These are phyloP conservation scores for Camelus dromedarius DNA, from an alignment of 2,113 vertebrate genomes.

Conservation along the genomic window DNA sequence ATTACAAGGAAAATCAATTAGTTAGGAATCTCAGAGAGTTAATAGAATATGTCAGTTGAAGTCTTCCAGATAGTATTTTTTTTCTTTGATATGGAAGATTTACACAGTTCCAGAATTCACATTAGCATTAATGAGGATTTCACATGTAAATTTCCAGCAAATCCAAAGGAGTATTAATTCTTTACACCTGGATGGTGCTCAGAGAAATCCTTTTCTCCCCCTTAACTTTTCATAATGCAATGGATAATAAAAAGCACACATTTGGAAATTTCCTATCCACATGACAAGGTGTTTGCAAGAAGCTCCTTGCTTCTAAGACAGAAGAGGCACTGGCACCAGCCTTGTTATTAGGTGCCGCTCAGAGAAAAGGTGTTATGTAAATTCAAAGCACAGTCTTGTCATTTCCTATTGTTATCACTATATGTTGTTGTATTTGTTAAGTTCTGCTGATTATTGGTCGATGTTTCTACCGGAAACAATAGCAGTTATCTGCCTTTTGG, in stretches of 20 bases:
- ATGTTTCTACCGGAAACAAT: conserved; percentile 47
- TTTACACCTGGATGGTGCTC: conserved; percentile 67
- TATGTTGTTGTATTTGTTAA: conserved; percentile 61
- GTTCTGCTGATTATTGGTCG: conserved; percentile 60
- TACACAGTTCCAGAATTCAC: conserved; percentile 59
- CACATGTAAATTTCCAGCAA: conserved; percentile 76
- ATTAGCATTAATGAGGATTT: conserved; percentile 80
- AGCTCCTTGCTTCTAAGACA: conserved; percentile 22
- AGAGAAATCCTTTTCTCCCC: background rate
- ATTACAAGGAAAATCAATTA: conserved; percentile 71
- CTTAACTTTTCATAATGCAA: conserved; percentile 35
- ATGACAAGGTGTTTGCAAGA: conserved; percentile 65
- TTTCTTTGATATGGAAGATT: conserved; percentile 38
- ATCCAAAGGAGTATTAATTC: conserved; percentile 72
- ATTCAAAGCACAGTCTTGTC: conserved; percentile 56
- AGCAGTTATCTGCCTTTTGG: conserved; percentile 49
- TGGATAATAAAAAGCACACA: conserved; percentile 52
- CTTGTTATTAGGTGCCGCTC: conserved; percentile 47
- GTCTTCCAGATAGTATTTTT: conserved; percentile 32
- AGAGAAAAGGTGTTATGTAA: conserved; percentile 60
- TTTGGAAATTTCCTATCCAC: conserved; percentile 64
- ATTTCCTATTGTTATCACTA: conserved; percentile 63
- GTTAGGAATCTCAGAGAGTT: conserved; percentile 64
- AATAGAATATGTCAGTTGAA: conserved; percentile 63
- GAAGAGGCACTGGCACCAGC: background rate